Evolutionary conservation across 2,888 invertebrate species (phyloP).

Genomic region (Stenoptilia bipunctidactyla): DNA sequence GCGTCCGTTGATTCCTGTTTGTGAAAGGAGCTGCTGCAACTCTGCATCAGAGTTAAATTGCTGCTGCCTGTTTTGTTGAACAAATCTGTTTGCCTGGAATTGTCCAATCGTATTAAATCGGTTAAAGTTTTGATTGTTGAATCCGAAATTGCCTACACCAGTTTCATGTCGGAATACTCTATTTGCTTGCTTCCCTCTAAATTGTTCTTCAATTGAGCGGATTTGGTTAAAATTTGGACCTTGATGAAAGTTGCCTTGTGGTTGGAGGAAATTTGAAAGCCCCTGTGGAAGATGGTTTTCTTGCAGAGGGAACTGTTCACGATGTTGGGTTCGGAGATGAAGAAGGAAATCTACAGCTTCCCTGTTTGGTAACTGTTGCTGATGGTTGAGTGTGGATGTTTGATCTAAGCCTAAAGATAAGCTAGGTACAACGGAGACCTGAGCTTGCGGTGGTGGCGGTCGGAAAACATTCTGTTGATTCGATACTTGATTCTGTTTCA

Average conservation of each 20-base stretch:
- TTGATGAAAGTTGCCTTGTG: constrained; percentile 37
- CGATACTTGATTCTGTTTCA: constrained; percentile 38
- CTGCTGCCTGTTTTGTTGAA: constrained; percentile 39
- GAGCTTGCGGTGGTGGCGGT: constrained; percentile 14
- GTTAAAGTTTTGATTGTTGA: constrained; percentile 54
- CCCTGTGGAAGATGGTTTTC: constrained; percentile 62
- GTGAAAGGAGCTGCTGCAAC: constrained; percentile 74
- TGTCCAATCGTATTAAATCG: constrained; percentile 37
- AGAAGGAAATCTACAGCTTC: constrained; percentile 69
- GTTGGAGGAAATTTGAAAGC: constrained; percentile 45
- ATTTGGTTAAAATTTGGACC: constrained; percentile 40
- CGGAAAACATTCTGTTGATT: constrained; percentile 21
- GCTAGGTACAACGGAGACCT: constrained; percentile 67
- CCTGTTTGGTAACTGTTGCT: constrained; percentile 70
- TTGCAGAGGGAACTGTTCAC: constrained; percentile 56
- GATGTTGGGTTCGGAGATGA: constrained; percentile 53
- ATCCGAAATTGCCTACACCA: constrained; percentile 75
- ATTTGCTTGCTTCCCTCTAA: constrained; percentile 42
- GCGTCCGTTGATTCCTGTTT: constrained; percentile 75
- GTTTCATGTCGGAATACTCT: constrained; percentile 70
- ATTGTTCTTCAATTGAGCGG: constrained; percentile 32
- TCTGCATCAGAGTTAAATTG: constrained; percentile 61
- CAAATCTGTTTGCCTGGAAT: constrained; percentile 23
- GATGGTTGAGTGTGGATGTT: constrained; percentile 31
- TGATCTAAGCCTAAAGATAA: constrained; percentile 32